Base-by-base conservation (phyloP, 2,888 invertebrate genomes). In the Xanthostigma xanthostigma region DNA sequence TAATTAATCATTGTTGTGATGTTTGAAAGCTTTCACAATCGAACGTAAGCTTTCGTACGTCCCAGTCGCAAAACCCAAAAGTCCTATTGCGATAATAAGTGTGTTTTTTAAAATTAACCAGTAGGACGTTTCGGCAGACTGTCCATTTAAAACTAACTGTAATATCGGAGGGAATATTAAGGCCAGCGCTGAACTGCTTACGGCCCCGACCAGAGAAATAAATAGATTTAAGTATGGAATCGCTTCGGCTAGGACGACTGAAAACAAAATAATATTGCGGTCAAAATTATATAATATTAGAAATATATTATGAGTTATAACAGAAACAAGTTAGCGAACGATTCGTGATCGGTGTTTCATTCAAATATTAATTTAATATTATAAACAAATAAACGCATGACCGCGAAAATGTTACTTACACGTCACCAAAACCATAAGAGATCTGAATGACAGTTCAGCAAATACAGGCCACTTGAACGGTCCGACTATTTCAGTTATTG, bases 141-240 rank as follows among this genome's bases (percentile, higher is more conserved):
- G 77, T 60, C 79, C 81, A 50, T 73, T 69, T 1, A 78, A 72
- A 6, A 90, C 81, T 54, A 92, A 69, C 59, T 94, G 87, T 53
- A 94, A 81, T 49, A 91, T 72, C 0, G 93, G 88, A 2, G 94
- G 94, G 61, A 94, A 86, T 39, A 94, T 74, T 37, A 95, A 72
- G 0, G 92, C 92, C 53, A 95, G 68, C 0, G 88, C 81, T 6
- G 92, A 85, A 56, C 90, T 88, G 62, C 91, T 89, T 0, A 94
- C 75, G 0, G 94, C 90, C 6, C 95, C 95, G 34, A 95, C 88
- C 52, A 95, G 66, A 0, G 93, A 92, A 56, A 95, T 94, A 67
- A 94, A 89, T 2, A 90, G 70, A 3, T 84, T 83, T 53, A 95
- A 68, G 56, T 88, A 78, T 0, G 94, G 94, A 50, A 95, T 86